A percentile compares a stretch with the other conserved stretches of the same genome.
Evolutionary conservation across 64 coral and sea anemone species (phyloP).

Genomic region (Stylophora pistillata): DNA sequence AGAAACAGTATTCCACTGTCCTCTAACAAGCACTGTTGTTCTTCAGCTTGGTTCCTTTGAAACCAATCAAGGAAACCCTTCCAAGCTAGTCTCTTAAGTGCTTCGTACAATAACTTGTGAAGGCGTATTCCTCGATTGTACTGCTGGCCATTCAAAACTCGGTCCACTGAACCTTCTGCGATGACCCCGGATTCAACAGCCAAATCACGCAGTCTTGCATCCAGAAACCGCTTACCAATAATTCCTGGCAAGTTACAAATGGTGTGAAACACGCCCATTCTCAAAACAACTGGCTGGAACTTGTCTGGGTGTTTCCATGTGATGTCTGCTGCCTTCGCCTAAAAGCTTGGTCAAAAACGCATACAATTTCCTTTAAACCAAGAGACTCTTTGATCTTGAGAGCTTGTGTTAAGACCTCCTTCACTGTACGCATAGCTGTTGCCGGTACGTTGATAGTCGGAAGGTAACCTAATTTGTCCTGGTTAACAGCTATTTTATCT

Average conservation of each 20-base stretch:
- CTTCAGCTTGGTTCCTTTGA: conserved; percentile 1
- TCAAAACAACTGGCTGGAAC: conserved; percentile 3
- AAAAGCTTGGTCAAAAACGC: conserved; percentile 45
- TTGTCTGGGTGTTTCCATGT: conserved; percentile 20
- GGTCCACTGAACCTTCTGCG: neutral
- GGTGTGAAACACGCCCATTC: neutral
- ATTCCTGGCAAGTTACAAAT: neutral
- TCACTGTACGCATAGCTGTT: conserved; percentile 24
- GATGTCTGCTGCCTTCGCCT: neutral
- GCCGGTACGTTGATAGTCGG: conserved; percentile 47
- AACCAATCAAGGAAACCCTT: conserved; percentile 37
- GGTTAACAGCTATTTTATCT: neutral
- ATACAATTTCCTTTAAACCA: conserved; percentile 30
- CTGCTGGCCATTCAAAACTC: conserved; percentile 20
- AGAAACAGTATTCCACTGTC: no score
- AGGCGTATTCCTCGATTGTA: conserved; percentile 49
- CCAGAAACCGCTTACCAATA: neutral
- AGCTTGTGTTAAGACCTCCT: conserved; percentile 29
- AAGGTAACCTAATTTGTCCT: conserved; percentile 41
- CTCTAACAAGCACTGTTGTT: no score
- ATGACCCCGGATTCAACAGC: conserved; percentile 14
- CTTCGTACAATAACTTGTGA: conserved; percentile 41
- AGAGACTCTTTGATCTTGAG: conserved; percentile 2
- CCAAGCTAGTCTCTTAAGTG: conserved; percentile 34
- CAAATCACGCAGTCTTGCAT: no score